Base-by-base conservation (phyloP, 2,113 vertebrate species). In the Mormyrus lacerda region DNA sequence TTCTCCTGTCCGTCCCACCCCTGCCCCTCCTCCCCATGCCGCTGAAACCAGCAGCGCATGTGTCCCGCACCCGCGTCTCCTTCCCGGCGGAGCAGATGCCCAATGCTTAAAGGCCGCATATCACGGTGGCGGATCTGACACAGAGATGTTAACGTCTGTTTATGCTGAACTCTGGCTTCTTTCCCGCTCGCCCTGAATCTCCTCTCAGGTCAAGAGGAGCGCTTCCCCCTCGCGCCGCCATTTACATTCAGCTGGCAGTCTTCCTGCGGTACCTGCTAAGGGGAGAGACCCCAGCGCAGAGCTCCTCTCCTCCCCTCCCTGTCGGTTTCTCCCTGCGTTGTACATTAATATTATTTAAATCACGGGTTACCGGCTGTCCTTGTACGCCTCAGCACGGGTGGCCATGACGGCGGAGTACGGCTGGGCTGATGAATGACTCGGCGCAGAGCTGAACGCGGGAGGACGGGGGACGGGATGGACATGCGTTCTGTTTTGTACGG, bases 241-340 rank as follows among this genome's bases (percentile, higher is more conserved):
- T 84, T 47, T 84, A 84, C 45, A 84, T 84, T 45, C 39, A 84
- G 44, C 44, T 10, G 44, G 19, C 42, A 1, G 31, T 79, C 35
- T 19, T 79, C 73, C 73, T 79, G 73, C 73, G 35, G 73, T 79
- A 79, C 27, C 73, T 79, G 73, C 73, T 79, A 79, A 79, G 73
- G 35, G 73, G 73, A 79, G 73, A 79, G 15, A 79, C 35, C 73
- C 73, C 73, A 39, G 73, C 35, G 35, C 13, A 6, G 82, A 47
- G 44, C 44, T 84, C 3, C 42, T 84, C 42, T n/a, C 7, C 82
- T 84, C 42, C 44, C 39, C 39, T 84, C 44, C 44, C 44, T 39
- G 31, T 42, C 39, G 13, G 13, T 79, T 19, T 79, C 31, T 39
- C 73, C 73, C 73, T 42, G 73, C 39, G 35, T 42, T 8, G 73